Base-by-base conservation (phyloP, 1,140 invertebrate genomes). In the Chelonus insularis region DNA sequence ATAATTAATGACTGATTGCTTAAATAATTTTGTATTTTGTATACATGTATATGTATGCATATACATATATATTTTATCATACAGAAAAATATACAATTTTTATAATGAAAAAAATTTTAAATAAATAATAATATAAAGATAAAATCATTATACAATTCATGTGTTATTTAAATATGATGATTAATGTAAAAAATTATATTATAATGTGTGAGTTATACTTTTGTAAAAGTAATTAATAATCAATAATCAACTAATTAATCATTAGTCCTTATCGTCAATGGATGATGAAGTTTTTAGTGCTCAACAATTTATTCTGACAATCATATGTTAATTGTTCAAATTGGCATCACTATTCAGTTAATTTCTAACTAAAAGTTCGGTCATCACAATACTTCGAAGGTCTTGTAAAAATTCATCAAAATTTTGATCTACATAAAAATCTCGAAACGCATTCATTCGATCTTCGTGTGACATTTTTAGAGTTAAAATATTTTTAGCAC, bases 361-460 rank as follows among this genome's bases (percentile, higher is more conserved):
- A n/a, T n/a, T n/a, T n/a, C n/a, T 39, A 25, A 51, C 47, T n/a
- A 29, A 60, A 18, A 60, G 23, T 32, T 52, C 21, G 16, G 20
- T 5, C 7, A 16, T 69, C 4, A 80, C 71, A 2, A 83, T 73
- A 2, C 71, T 61, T 14, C 54, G 64, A 1, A 78, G n/a, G 18
- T 82, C 80, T 3, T 73, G 60, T 2, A 81, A 52, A 62, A 83
- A 82, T 45, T 78, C 74, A 0, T 64, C 8, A 52, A 81, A 80
- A 34, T 56, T 60, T 5, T 68, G 64, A 12, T 47, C 64, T 1
- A 1, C 55, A 0, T 64, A 68, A 56, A 83, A 82, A 20, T 76
- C 71, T 3, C 54, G 62, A 58, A 83, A 79, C 5, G 78, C 73
- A 21, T 57, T 57, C 0, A 75, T 14, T 1, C 76, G 72, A 12